Base-by-base conservation (phyloP, 1,140 invertebrate species). In the Octopus bimaculoides region DNA sequence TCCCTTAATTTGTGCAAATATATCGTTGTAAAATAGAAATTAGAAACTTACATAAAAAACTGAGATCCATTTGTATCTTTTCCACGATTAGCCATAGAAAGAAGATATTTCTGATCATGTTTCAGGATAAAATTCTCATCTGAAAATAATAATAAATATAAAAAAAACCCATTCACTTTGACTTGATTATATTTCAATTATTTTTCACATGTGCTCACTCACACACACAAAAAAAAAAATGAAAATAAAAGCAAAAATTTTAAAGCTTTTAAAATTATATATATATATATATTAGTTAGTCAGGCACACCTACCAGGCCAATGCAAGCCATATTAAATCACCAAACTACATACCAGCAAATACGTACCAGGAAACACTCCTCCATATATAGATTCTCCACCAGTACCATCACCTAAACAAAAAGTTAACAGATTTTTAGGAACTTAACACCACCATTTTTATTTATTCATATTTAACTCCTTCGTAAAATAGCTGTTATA, bases 81-180 rank as follows among this genome's bases (percentile, higher is more conserved):
- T 74, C 89, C 89, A 82, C 86, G 85, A 95, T 91, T 91, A 26
- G 91, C 91, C 91, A 91, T 91, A 54, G 90, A 91, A 76, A 91
- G 86, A 53, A 91, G 83, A 84, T 88, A 91, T 17, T 91, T 89
- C 80, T 88, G 87, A 84, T 97, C 96, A 92, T 98, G 97, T 89
- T 96, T 95, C 41, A 96, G 85, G 0, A 93, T 93, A 88, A 99
- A 97, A 86, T 95, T 95, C 91, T 99, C 97, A 93, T 98, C 97
- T 93, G 83, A 54, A 85, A 87, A 79, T 80, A 78, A 82, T 79
- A 55, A 73, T 52, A 41, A 41, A 41, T 41, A 41, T 41, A 0
- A 41, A 41, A 41, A 41, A 41, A 41, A 41, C 26, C 3, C 26
- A 41, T 41, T 41, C 26, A 41, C 26, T 41, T 41, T 41, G 26